Evolutionary conservation across 1,140 invertebrate genomes (phyloP).

Genomic region (Scaptomyza pallida): DNA sequence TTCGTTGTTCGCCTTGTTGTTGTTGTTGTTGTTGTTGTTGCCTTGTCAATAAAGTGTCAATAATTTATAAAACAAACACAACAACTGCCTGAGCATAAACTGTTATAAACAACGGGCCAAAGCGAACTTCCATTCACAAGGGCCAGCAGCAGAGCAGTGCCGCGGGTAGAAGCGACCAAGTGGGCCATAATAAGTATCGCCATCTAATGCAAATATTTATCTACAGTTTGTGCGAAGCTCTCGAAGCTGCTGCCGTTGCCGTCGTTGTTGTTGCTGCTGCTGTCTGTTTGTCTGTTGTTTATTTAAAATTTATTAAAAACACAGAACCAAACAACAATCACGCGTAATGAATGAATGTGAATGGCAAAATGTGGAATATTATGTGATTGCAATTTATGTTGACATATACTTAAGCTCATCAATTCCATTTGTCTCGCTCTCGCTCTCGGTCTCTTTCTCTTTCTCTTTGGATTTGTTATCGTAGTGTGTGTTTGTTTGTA

Average conservation of each 20-base stretch:
- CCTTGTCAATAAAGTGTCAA: slow-evolving; percentile 80
- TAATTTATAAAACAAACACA: slow-evolving; percentile 82
- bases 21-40: slow-evolving; percentile 8
- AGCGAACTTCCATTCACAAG: not conserved
- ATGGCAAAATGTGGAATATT: slow-evolving; percentile 46
- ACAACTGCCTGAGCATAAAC: slow-evolving; percentile 53
- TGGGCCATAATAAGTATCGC: slow-evolving; percentile 38
- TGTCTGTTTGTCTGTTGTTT: slow-evolving; percentile 49
- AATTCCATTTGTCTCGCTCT: slow-evolving; percentile 51
- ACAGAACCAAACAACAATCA: slow-evolving; percentile 36
- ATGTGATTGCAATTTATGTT: slow-evolving; percentile 77
- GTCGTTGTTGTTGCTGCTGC: slow-evolving; percentile 16
- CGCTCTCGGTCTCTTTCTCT: slow-evolving; percentile 7
- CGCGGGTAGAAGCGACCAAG: too few species aligned
- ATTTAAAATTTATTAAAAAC: slow-evolving; percentile 82
- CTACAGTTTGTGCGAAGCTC: slow-evolving; percentile 42
- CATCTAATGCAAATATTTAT: slow-evolving; percentile 80
- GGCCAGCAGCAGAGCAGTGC: too few species aligned
- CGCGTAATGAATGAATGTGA: slow-evolving; percentile 19
- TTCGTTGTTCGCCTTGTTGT: slow-evolving; percentile 19
- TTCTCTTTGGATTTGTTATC: too few species aligned
- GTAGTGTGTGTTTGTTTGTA: slow-evolving; percentile 39
- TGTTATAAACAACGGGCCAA: slow-evolving; percentile 51
- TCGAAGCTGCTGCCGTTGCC: slow-evolving; percentile 21
- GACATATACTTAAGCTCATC: slow-evolving; percentile 80